Evolutionary conservation across 2,888 invertebrate genomes (phyloP).

Genomic region (Harpalus rubripes): DNA sequence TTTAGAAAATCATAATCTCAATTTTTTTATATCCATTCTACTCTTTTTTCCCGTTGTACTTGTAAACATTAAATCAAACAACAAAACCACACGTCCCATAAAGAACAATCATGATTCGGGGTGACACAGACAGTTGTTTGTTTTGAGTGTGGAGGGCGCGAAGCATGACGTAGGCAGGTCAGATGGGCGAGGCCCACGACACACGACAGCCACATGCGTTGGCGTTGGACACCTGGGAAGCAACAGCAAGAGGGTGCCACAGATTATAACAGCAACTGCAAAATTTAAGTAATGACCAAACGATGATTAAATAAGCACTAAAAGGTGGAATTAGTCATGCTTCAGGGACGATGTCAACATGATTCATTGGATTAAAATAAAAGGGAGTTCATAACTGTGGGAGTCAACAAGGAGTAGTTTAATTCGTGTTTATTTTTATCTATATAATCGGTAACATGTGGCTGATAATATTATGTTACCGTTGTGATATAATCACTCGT

Average conservation of each 20-base stretch:
- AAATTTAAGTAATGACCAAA: neutral
- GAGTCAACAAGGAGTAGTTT: too few relatives aligned
- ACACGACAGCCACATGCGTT: slow-evolving; percentile 1
- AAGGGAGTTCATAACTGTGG: too few relatives aligned
- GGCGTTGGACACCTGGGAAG: neutral
- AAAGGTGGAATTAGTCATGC: neutral
- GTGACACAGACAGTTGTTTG: slow-evolving; percentile 1
- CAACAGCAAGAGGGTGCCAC: neutral
- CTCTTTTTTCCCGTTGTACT: neutral
- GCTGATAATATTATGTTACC: too few relatives aligned
- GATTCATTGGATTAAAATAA: neutral
- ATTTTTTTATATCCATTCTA: neutral
- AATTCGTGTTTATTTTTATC: too few relatives aligned
- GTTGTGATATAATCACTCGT: too few relatives aligned
- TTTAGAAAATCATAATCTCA: too few relatives aligned
- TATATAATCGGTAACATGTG: too few relatives aligned
- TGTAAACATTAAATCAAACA: neutral
- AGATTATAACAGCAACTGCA: neutral
- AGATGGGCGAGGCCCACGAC: neutral
- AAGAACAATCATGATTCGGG: neutral
- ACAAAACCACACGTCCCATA: slow-evolving; percentile 1
- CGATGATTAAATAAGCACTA: slow-evolving; percentile 6
- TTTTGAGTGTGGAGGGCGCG: neutral
- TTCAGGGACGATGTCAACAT: neutral
- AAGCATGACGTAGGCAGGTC: neutral